phyloP scores from a whole-genome alignment of 2,888 invertebrate species.

The Keiferia lycopersicella region DNA sequence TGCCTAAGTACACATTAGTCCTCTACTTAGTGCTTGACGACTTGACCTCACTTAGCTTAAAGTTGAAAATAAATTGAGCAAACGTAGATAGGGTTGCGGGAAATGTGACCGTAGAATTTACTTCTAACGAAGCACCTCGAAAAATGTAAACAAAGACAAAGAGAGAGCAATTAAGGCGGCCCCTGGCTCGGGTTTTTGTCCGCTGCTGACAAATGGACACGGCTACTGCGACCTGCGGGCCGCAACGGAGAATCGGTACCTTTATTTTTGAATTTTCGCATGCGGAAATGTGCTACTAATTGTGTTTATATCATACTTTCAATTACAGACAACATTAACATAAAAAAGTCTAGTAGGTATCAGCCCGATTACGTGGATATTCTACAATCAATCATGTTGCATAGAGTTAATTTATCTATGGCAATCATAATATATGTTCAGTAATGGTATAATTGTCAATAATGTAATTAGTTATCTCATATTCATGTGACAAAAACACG shows the following conservation, averaged over 20 bases:
- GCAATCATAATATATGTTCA: no score
- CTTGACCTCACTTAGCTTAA: conserved; percentile 7
- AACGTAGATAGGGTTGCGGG: conserved; percentile 17
- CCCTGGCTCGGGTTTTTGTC: conserved; percentile 39
- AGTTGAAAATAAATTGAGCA: conserved; percentile 22
- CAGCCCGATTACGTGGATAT: no score
- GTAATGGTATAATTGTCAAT: no score
- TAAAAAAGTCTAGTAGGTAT: no score
- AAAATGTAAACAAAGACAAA: conserved; percentile 35
- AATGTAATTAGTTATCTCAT: no score
- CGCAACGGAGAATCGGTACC: background rate
- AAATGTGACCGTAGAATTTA: conserved; percentile 19
- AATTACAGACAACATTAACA: no score
- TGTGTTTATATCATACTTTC: no score
- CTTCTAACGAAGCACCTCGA: conserved; percentile 30
- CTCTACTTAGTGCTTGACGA: background rate
- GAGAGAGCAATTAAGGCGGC: conserved; percentile 32
- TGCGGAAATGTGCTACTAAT: no score
- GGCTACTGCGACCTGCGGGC: conserved; percentile 3
- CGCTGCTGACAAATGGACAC: conserved; percentile 42
- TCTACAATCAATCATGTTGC: no score
- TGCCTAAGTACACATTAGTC: background rate
- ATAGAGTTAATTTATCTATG: no score
- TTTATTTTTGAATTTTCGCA: no score
- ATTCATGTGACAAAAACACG: no score